A percentile compares a stretch with the other conserved stretches of the same genome.
phyloP scores from a whole-genome alignment of 1,140 invertebrate genomes.

The Telenomus remus region DNA sequence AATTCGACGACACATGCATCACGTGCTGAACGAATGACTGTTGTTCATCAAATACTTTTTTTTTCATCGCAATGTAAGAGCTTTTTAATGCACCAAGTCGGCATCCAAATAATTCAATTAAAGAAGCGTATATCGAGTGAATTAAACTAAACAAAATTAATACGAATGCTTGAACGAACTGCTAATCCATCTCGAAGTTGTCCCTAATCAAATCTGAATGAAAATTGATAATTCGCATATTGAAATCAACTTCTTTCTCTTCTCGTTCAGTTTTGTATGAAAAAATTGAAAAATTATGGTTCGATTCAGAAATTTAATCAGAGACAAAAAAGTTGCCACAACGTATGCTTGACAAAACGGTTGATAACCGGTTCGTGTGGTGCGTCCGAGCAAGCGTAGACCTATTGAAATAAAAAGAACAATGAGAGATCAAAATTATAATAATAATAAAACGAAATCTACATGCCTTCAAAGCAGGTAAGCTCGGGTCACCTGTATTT shows the following conservation, averaged over 20 bases:
- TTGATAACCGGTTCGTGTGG: constrained; percentile 6
- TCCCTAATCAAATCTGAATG: too few species aligned
- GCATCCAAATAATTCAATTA: constrained; percentile 8
- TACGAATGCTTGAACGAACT: constrained; percentile 2
- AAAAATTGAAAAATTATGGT: too few species aligned
- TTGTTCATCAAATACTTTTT: too few species aligned
- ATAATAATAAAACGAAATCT: constrained; percentile 51
- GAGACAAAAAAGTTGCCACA: constrained; percentile 5
- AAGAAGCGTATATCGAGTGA: background rate
- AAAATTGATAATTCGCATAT: too few species aligned
- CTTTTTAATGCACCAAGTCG: constrained; percentile 8
- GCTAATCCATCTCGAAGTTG: background rate
- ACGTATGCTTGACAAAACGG: constrained; percentile 9
- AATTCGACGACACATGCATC: constrained; percentile 3
- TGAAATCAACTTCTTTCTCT: too few species aligned
- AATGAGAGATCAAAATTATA: constrained; percentile 26
- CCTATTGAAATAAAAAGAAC: constrained; percentile 41
- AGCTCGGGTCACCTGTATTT: constrained; percentile 62
- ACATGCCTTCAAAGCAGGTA: constrained; percentile 54
- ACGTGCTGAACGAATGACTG: background rate
- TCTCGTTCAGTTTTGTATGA: too few species aligned
- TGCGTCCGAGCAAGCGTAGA: constrained; percentile 29
- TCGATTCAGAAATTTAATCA: background rate
- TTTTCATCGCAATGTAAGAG: constrained; percentile 9
- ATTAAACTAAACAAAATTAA: background rate